Percentiles rank a stretch among this genome's conserved stretches.
These are phyloP conservation scores for Thymelicus acteon DNA, from an alignment of 2,888 invertebrate genomes.

Conservation along the genomic window DNA sequence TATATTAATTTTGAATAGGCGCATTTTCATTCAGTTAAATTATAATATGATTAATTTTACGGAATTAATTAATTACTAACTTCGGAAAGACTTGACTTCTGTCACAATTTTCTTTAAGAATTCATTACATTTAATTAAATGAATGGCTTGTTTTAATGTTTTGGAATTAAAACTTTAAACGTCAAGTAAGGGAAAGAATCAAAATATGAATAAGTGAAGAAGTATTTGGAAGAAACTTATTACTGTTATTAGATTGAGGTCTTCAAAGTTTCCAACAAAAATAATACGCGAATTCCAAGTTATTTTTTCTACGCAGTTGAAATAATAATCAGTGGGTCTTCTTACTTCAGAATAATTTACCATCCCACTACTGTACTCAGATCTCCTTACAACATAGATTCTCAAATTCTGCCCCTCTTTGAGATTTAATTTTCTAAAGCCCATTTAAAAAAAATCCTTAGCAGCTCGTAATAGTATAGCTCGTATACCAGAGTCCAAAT, in stretches of 20 bases:
- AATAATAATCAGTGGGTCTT: too few species aligned
- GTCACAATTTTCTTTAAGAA: constrained; percentile 16
- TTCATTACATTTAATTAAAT: constrained; percentile 39
- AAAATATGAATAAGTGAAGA: constrained; percentile 40
- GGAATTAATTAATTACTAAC: neutral
- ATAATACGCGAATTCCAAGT: neutral
- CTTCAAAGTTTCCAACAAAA: constrained; percentile 10
- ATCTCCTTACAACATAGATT: too few species aligned
- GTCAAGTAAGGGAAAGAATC: constrained; percentile 34
- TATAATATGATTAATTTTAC: neutral
- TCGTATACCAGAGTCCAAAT: too few species aligned
- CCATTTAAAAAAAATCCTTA: too few species aligned
- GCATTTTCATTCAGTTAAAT: neutral
- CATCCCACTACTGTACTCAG: too few species aligned
- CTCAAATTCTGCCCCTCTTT: too few species aligned
- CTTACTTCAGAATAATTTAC: too few species aligned
- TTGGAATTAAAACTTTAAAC: constrained; percentile 43
- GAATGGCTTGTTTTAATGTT: constrained; percentile 44
- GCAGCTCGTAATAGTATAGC: too few species aligned
- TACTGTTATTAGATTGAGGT: constrained; percentile 15
- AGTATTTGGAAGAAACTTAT: constrained; percentile 15
- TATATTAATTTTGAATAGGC: neutral
- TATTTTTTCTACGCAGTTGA: too few species aligned
- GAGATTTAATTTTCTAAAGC: too few species aligned
- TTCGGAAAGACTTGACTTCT: neutral